Evolutionary conservation across 2,113 vertebrate species (phyloP), one percentile per base, ranked within the genome.

Genomic region (Galbula dea): DNA sequence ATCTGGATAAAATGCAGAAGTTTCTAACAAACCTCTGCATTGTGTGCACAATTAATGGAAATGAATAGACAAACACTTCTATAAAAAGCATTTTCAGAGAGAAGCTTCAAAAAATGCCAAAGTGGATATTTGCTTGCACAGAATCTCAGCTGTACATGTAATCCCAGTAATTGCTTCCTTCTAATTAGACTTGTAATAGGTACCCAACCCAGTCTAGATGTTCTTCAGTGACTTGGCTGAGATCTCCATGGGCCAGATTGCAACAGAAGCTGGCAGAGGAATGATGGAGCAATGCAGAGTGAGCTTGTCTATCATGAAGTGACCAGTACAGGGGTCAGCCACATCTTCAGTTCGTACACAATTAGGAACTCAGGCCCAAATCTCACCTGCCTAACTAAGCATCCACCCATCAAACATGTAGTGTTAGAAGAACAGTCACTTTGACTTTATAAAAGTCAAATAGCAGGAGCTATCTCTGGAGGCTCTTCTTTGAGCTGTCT

Each of bases 201-300:
- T 43, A 92, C 96, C 93, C 95, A 96, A 26, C 94, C 96, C 91
- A 93, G 93, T 83, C 62, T 89, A 88, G 85, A 37, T 94, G 54
- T 84, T 93, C 91, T 95, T 85, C 90, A 89, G 83, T 61, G 90
- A 88, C 86, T 91, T 94, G 75, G 89, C 82, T 85, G 62, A 89
- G 91, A 79, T 79, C 83, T 87, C 78, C 7, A 4, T 74, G 34
- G 32, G 46, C 54, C 39, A 89, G 57, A 92, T 95, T 94, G 90
- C 92, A 79, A 96, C 77, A 94, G 89, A 72, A 87, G 54, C 58
- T 93, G 86, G 89, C 92, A 88, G 15, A 90, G 48, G 49, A 58
- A 37, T 0, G 5, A 62, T 83, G 62, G 67, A 68, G 73, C 36
- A 90, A 85, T 3, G 9, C 21, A 24, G 14, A 3, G 1, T 23